Percentiles rank a stretch among this genome's conserved stretches.
These are phyloP conservation scores for Chirona hameri DNA, from an alignment of 2,888 invertebrate genomes.

Conservation along the genomic window DNA sequence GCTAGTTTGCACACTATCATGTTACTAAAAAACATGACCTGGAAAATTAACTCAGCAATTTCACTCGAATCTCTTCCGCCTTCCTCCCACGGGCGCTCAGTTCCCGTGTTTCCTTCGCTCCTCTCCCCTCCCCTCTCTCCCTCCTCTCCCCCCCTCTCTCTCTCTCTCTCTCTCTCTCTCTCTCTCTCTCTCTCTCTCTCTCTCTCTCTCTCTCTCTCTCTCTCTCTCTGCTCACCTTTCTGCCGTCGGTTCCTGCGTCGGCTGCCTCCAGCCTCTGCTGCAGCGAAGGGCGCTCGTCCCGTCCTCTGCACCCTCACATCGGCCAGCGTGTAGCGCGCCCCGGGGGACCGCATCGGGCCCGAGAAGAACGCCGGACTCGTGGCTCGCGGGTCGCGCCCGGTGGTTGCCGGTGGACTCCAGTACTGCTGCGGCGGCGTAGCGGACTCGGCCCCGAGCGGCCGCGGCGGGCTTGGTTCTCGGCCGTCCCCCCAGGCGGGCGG, in stretches of 20 bases:
- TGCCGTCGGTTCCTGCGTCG: neutral
- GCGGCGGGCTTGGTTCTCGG: neutral
- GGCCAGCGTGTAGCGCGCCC: neutral
- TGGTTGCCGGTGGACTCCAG: neutral
- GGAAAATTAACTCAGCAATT: too few species aligned
- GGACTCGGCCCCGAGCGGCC: neutral
- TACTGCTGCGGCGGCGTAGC: neutral
- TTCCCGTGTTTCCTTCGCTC: too few species aligned
- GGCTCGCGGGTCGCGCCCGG: neutral
- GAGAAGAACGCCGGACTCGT: neutral
- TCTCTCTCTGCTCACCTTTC: slow-evolving; percentile 9
- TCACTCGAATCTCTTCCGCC: too few species aligned
- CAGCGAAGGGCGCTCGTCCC: neutral
- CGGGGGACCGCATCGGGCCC: neutral
- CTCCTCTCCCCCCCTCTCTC: neutral
- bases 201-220: slow-evolving; percentile 24
- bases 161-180: slow-evolving; percentile 24
- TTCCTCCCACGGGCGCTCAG: too few species aligned
- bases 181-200: slow-evolving; percentile 26
- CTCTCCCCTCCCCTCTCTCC: too few species aligned
- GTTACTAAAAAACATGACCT: too few species aligned
- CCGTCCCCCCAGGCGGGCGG: neutral
- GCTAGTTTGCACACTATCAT: too few species aligned
- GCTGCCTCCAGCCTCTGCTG: neutral
- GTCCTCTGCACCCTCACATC: neutral